Conservation (phyloP, 2,888 invertebrate species). For the Apoda limacodes region DNA sequence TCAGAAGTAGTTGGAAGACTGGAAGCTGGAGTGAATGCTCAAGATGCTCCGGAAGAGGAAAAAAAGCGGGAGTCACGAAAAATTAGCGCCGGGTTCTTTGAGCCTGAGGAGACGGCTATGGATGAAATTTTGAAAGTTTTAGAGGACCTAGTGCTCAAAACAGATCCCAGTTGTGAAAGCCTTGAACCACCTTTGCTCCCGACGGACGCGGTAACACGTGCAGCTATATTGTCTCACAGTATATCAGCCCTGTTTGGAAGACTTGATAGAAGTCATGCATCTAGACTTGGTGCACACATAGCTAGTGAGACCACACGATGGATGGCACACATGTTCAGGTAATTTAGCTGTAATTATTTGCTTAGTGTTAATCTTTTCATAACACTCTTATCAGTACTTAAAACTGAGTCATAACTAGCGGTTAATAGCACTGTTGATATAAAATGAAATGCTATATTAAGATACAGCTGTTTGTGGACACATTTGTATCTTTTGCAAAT, state of each 20-base stretch:
- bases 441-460: no score
- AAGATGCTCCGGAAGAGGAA: constrained; percentile 49
- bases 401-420: no score
- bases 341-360: constrained; percentile 20
- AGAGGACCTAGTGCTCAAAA: constrained; percentile 71
- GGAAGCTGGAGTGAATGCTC: constrained; percentile 72
- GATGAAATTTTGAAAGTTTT: constrained; percentile 72
- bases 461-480: no score
- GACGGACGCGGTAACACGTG: constrained; percentile 70
- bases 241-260: constrained; percentile 89
- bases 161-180: constrained; percentile 73
- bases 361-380: no score
- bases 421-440: no score
- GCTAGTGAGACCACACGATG: constrained; percentile 89
- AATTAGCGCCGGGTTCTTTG: constrained; percentile 63
- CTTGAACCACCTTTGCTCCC: constrained; percentile 71
- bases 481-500: no score
- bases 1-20: constrained; percentile 78
- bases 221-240: constrained; percentile 85
- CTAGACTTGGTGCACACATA: constrained; percentile 83
- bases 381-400: no score
- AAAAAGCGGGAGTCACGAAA: constrained; percentile 51
- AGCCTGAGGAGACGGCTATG: constrained; percentile 67
- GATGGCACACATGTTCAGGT: constrained; percentile 90
- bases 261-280: constrained; percentile 81